Evolutionary conservation across 1,140 invertebrate species (phyloP).

Genomic region (Zaprionus tsacasi): DNA sequence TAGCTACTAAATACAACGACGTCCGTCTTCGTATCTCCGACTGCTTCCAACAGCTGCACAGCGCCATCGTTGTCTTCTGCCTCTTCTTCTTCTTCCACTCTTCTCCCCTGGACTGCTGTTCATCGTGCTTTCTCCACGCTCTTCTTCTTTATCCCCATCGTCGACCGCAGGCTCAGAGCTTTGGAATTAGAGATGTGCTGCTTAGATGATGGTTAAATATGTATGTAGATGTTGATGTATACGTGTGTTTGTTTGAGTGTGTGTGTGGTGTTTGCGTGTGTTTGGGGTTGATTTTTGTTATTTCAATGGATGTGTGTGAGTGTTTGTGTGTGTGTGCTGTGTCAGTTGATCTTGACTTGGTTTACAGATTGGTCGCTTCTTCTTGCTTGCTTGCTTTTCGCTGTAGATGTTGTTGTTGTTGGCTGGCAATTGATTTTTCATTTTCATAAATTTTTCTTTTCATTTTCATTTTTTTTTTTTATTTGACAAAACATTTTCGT

Average conservation of each 20-base stretch:
- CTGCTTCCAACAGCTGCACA: conserved; percentile 35
- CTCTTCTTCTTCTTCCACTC: neutral
- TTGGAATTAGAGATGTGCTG: conserved; percentile 76
- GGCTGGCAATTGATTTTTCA: conserved; percentile 76
- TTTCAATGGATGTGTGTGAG: neutral
- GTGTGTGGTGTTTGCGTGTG: conserved; percentile 31
- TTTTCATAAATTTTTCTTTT: conserved; percentile 61
- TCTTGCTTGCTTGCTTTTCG: conserved; percentile 43
- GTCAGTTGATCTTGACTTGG: conserved; percentile 70
- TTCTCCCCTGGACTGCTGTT: conserved; percentile 23
- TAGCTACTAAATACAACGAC: conserved; percentile 57
- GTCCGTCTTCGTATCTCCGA: conserved; percentile 34
- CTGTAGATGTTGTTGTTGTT: conserved; percentile 56
- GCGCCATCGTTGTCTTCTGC: conserved; percentile 37
- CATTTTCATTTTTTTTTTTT: conserved; percentile 56
- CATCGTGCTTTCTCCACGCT: conserved; percentile 44
- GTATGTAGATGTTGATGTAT: conserved; percentile 28
- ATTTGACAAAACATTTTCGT: conserved; percentile 71
- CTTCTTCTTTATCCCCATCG: conserved; percentile 40
- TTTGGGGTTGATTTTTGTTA: conserved; percentile 45
- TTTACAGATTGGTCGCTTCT: conserved; percentile 52
- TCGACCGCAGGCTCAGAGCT: conserved; percentile 74
- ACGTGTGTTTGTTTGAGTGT: conserved; percentile 8
- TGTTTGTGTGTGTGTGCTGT: conserved; percentile 8
- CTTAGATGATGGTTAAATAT: conserved; percentile 67